Conservation (phyloP, 1,140 invertebrate species). For the Conus ventricosus region DNA sequence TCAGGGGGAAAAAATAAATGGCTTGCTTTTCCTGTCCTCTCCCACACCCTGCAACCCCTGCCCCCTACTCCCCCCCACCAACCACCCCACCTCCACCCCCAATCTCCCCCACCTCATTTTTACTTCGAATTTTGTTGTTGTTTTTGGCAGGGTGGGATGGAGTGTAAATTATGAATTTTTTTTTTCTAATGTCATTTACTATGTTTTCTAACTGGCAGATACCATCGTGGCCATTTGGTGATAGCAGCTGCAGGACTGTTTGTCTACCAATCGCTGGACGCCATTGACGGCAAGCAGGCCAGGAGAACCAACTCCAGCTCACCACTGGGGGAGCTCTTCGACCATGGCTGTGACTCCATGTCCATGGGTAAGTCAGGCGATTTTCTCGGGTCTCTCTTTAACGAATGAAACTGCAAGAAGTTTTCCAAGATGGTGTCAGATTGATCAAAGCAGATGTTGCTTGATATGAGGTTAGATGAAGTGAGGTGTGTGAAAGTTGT, state of each 20-base stretch:
- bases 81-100: too few relatives aligned
- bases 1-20: too few relatives aligned
- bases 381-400: neutral
- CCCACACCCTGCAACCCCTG: too few relatives aligned
- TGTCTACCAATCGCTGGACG: conserved; percentile 98
- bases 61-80: too few relatives aligned
- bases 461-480: too few relatives aligned
- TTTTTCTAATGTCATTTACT: neutral
- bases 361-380: conserved; percentile 72
- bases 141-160: too few relatives aligned
- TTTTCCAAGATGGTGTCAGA: neutral
- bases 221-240: conserved; percentile 92
- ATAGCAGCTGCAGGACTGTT: conserved; percentile 95
- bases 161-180: neutral
- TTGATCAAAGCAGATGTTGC: neutral
- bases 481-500: neutral
- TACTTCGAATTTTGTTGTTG: too few relatives aligned
- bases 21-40: too few relatives aligned
- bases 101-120: too few relatives aligned
- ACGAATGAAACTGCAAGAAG: neutral
- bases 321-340: conserved; percentile 97
- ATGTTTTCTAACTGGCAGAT: conserved; percentile 77
- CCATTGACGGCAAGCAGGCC: conserved; percentile 99
- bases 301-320: conserved; percentile 92
- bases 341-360: conserved; percentile 96